Evolutionary conservation across 2,888 invertebrate genomes (phyloP).

Genomic region (Heterodera filipjevi): DNA sequence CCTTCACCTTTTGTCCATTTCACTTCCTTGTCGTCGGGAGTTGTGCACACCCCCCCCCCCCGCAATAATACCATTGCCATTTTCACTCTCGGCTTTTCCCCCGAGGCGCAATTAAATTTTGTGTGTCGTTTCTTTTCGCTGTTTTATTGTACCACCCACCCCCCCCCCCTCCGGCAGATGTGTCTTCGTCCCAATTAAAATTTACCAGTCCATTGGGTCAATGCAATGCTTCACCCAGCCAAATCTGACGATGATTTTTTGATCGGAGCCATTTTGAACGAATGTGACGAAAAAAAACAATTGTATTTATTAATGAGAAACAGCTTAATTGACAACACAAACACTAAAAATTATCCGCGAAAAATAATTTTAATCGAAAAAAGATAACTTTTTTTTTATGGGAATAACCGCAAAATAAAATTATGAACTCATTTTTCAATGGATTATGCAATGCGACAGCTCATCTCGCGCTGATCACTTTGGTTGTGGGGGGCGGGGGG

Average conservation of each 20-base stretch:
- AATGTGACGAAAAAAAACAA: background rate
- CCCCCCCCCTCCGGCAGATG: background rate
- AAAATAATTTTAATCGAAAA: background rate
- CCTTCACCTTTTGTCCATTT: background rate
- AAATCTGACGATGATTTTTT: background rate
- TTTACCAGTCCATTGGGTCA: background rate
- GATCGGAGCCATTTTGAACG: background rate
- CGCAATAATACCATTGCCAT: background rate
- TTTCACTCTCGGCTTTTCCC: constrained; percentile 5
- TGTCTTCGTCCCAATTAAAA: background rate
- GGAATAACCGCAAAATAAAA: background rate
- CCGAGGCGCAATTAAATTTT: constrained; percentile 2
- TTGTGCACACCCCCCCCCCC: background rate
- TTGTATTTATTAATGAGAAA: background rate
- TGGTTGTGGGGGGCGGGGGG: background rate
- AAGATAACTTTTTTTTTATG: background rate
- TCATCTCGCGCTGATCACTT: background rate
- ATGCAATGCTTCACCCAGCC: background rate
- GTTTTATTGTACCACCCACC: background rate
- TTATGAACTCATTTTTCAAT: background rate
- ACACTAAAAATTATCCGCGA: background rate
- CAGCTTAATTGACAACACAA: background rate
- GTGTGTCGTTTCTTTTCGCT: constrained; percentile 1
- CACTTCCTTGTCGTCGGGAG: background rate
- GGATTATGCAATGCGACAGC: background rate